phyloP scores from a whole-genome alignment of 1,140 invertebrate species.

The Zaprionus ornatus region DNA sequence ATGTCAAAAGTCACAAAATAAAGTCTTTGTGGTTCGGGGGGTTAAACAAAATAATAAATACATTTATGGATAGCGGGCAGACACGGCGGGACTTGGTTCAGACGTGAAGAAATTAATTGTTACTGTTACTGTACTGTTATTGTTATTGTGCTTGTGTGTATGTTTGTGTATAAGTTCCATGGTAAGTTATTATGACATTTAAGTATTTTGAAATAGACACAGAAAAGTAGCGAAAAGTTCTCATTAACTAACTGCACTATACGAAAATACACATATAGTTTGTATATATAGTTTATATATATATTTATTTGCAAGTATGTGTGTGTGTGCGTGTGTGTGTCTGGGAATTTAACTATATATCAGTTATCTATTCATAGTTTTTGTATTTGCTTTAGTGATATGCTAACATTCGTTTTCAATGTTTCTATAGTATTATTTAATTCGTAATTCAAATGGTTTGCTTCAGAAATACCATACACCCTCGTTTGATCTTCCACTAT shows the following conservation, averaged over 20 bases:
- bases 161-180: conserved; percentile 25
- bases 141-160: conserved; percentile 25
- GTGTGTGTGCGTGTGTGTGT: conserved; percentile 10
- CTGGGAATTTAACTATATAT: conserved; percentile 34
- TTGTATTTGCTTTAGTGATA: conserved; percentile 52
- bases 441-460: conserved; percentile 45
- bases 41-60: conserved; percentile 32
- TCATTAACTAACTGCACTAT: conserved; percentile 58
- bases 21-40: conserved; percentile 26
- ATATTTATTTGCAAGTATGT: conserved; percentile 22
- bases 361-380: conserved; percentile 54
- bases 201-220: conserved; percentile 74
- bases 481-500: conserved; percentile 6
- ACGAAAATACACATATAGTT: conserved; percentile 24
- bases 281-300: conserved; percentile 23
- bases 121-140: background rate
- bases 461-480: conserved; percentile 44
- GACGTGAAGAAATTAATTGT: conserved; percentile 8
- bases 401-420: conserved; percentile 69
- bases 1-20: conserved; percentile 14
- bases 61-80: conserved; percentile 9
- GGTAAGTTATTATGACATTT: conserved; percentile 61
- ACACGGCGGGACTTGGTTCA: background rate
- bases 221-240: conserved; percentile 73
- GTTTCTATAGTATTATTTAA: conserved; percentile 21